A percentile compares a stretch with the other conserved stretches of the same genome.
Evolutionary conservation across 1,140 invertebrate genomes (phyloP).

Genomic region (Phortica variegata): DNA sequence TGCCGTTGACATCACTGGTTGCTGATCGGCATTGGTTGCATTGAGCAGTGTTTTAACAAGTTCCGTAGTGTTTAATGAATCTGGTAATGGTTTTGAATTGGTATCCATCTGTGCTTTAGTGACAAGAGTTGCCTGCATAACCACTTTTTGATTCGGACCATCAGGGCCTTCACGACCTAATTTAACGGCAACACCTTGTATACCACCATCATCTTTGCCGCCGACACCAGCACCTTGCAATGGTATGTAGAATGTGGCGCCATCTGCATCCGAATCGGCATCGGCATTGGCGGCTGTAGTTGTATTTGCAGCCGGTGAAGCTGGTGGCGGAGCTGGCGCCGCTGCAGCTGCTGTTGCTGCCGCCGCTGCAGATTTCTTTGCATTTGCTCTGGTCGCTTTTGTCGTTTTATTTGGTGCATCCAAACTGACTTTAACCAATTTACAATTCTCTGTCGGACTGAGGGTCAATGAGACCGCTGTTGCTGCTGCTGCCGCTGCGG

Average conservation of each 20-base stretch:
- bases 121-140: constrained; percentile 69
- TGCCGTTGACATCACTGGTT: constrained; percentile 17
- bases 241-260: constrained; percentile 72
- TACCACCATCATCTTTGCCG: constrained; percentile 58
- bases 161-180: constrained; percentile 65
- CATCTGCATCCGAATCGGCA: constrained; percentile 54
- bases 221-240: constrained; percentile 62
- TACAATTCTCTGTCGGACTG: constrained; percentile 47
- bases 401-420: constrained; percentile 2
- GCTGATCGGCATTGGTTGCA: constrained; percentile 26
- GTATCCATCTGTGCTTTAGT: constrained; percentile 62
- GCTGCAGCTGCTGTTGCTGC: constrained; percentile 5
- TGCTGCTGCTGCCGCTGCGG: constrained; percentile 37
- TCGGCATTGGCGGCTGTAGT: constrained; percentile 9
- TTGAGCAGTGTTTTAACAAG: constrained; percentile 47
- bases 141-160: constrained; percentile 65
- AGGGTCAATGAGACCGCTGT: constrained; percentile 47
- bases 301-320: constrained; percentile 7
- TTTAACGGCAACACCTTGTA: constrained; percentile 70
- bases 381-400: constrained; percentile 21
- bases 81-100: constrained; percentile 55
- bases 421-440: constrained; percentile 27
- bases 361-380: constrained; percentile 18
- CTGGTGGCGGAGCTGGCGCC: background rate
- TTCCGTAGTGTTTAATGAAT: constrained; percentile 45